Conservation (phyloP, 2,113 vertebrate genomes). For the Eupsittula cactorum region DNA sequence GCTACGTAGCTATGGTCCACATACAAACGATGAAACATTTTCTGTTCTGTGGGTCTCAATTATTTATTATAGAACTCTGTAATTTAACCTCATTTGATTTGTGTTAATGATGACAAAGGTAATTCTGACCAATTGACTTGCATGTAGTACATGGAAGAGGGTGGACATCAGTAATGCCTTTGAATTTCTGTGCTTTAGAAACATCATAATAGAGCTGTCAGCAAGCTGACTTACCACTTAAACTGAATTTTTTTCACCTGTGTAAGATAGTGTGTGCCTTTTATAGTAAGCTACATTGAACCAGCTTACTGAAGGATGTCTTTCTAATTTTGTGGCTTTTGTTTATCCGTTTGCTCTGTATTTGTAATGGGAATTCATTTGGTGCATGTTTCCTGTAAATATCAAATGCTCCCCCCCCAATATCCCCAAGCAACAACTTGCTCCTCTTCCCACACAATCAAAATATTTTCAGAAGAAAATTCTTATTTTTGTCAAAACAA, state of each 20-base stretch:
- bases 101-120: background rate
- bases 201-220: background rate
- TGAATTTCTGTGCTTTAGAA: background rate
- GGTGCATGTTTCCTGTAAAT: background rate
- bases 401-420: background rate
- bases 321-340: background rate
- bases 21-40: background rate
- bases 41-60: background rate
- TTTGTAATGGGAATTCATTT: constrained; percentile 11
- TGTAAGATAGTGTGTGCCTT: background rate
- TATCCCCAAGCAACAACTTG: background rate
- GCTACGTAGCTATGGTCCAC: background rate
- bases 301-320: background rate
- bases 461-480: background rate
- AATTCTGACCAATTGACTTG: background rate
- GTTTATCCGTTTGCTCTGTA: background rate
- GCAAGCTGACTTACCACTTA: background rate
- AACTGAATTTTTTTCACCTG: background rate
- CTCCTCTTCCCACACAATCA: background rate
- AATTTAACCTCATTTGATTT: background rate
- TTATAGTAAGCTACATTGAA: background rate
- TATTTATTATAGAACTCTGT: background rate
- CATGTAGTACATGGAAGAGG: background rate
- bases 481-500: background rate
- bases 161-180: background rate